These are phyloP conservation scores for Hassar affinis DNA, from an alignment of 2,113 vertebrate genomes.

Conservation along the genomic window DNA sequence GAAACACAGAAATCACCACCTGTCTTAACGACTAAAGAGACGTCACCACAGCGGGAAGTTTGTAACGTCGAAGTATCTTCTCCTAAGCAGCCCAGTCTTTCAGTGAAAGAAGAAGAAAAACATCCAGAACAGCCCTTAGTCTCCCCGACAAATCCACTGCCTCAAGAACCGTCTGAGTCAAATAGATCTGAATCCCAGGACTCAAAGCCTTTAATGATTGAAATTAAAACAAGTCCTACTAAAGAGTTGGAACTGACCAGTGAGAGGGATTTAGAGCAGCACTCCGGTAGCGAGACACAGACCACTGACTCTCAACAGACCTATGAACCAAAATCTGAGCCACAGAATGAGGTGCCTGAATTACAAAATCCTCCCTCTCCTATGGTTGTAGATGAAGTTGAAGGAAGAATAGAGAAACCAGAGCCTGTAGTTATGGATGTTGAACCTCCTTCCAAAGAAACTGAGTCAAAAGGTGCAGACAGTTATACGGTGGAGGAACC, in stretches of 20 bases:
- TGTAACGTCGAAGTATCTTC: slow-evolving; percentile 22
- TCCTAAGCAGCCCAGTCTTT: slow-evolving; percentile 36
- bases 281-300: slow-evolving; percentile 69
- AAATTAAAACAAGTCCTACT: slow-evolving; percentile 51
- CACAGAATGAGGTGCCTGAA: slow-evolving; percentile 57
- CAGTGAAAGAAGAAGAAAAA: slow-evolving; percentile 67
- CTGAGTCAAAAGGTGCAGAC: slow-evolving; percentile 61
- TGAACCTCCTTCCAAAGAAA: slow-evolving; percentile 65
- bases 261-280: slow-evolving; percentile 58
- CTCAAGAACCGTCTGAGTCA: slow-evolving; percentile 58
- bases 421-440: slow-evolving; percentile 50
- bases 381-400: slow-evolving; percentile 65
- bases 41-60: slow-evolving; percentile 57
- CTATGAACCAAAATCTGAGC: slow-evolving; percentile 70
- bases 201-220: slow-evolving; percentile 60
- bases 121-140: slow-evolving; percentile 54
- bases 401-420: slow-evolving; percentile 66
- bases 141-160: slow-evolving; percentile 48
- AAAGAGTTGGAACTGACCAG: slow-evolving; percentile 61
- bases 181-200: slow-evolving; percentile 28
- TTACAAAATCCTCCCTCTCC: slow-evolving; percentile 53
- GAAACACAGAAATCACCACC: slow-evolving; percentile 38
- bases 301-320: slow-evolving; percentile 73
- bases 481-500: slow-evolving; percentile 72
- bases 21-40: slow-evolving; percentile 59